phyloP scores from a whole-genome alignment of 92 coral and sea anemone species.

The Ricordea florida region DNA sequence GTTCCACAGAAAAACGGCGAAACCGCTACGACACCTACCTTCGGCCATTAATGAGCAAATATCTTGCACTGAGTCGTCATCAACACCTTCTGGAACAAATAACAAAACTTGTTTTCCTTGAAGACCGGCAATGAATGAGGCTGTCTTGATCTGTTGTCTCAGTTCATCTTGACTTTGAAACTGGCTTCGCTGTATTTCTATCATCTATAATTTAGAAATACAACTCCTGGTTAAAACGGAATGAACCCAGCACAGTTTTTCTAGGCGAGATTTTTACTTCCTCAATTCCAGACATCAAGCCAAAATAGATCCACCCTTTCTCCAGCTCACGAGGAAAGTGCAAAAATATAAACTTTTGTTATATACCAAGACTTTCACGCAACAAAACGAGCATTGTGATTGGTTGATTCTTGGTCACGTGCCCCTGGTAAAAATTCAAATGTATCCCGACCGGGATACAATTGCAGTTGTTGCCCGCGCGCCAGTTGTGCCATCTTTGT shows the following conservation, averaged over 20 bases:
- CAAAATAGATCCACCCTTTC: too few species aligned
- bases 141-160: constrained; percentile 90
- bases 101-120: constrained; percentile 90
- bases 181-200: constrained; percentile 66
- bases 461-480: too few species aligned
- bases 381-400: too few species aligned
- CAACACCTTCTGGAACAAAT: constrained; percentile 80
- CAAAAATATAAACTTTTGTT: too few species aligned
- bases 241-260: neutral
- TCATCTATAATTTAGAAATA: constrained; percentile 26
- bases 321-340: too few species aligned
- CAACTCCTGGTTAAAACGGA: neutral
- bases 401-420: too few species aligned
- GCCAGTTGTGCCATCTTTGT: too few species aligned
- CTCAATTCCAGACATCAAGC: too few species aligned
- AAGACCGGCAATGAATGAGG: constrained; percentile 84
- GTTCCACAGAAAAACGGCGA: neutral
- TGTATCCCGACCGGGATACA: too few species aligned
- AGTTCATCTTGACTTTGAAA: constrained; percentile 72
- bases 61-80: constrained; percentile 75
- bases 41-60: constrained; percentile 88
- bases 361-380: too few species aligned
- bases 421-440: too few species aligned
- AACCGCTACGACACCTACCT: constrained; percentile 71
- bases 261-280: too few species aligned